Base-by-base conservation (phyloP, 2,888 invertebrate genomes). In the Ophion slaviceki region DNA sequence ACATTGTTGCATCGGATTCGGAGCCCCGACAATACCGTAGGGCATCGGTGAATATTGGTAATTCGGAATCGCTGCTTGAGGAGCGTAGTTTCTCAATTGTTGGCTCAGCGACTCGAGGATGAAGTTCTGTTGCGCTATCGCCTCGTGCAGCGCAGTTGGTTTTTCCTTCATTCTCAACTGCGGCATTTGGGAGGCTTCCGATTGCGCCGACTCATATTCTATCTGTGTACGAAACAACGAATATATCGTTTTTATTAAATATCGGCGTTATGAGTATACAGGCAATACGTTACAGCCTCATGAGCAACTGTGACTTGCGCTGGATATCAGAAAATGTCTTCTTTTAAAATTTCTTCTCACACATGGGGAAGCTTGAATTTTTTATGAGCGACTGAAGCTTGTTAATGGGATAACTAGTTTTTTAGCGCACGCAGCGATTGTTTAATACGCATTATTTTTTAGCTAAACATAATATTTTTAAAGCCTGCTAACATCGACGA, bases 61-160 rank as follows among this genome's bases (percentile, higher is more conserved):
- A 5, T 71, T 57, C 8, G 75, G 47, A 14, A 71, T 6, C 28
- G 28, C 72, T 10, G 81, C 24, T 10, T n/a, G 76, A 6, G 59
- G 66, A 5, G 0, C 66, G n/a, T 75, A 62, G 4, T 67, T 82
- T 45, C 64, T 24, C 32, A 85, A 62, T 14, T 75, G 82, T 57
- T 53, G 24, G 20, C 67, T 82, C 36, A 84, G 45, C 11, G 83
- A 32, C 32, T 86, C 83, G 28, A 87, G 72, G 36, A 86, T 7
- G 1, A 57, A 24, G 72, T 86, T 87, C 28, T 86, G 85, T 28
- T 86, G 77, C 1, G 71, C 71, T 6, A 87, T 82, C n/a, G 76
- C 79, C 28, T 84, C 24, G 24, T 74, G 71, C 53, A 82, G 45
- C 20, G 64, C 20, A 20, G 59, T 53, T 7, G 64, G 11, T 5